These are phyloP conservation scores for Synergus laeviventris DNA, from an alignment of 2,888 invertebrate genomes.

Conservation along the genomic window DNA sequence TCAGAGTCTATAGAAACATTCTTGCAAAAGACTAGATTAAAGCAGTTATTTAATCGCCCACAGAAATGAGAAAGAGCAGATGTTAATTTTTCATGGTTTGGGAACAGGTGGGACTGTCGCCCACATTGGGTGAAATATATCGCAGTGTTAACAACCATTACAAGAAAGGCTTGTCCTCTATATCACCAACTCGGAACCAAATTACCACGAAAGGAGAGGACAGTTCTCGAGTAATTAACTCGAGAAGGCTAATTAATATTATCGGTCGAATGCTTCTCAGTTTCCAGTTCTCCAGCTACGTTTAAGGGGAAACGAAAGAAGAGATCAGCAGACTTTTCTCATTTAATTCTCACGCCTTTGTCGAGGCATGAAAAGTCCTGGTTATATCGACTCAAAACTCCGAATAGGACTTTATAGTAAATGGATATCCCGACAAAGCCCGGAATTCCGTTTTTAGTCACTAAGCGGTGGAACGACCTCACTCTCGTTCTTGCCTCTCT, in stretches of 20 bases:
- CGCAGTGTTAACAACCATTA: neutral
- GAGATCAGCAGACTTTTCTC: neutral
- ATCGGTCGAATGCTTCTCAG: neutral
- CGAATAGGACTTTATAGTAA: neutral
- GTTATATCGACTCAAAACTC: neutral
- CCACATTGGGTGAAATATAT: neutral
- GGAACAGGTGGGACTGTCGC: neutral
- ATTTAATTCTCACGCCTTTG: neutral
- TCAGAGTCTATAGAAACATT: too few species aligned
- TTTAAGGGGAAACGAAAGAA: neutral
- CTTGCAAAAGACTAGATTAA: neutral
- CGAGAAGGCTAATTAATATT: neutral
- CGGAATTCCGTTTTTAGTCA: constrained; percentile 21
- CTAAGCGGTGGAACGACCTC: constrained; percentile 23
- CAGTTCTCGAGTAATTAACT: constrained; percentile 5
- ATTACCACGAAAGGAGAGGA: neutral
- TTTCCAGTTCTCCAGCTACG: neutral
- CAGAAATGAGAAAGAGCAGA: neutral
- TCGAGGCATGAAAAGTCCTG: neutral
- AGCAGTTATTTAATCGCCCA: neutral
- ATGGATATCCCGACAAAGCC: constrained; percentile 16
- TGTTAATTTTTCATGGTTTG: neutral
- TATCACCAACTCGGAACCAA: neutral
- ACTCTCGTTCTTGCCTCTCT: constrained; percentile 3
- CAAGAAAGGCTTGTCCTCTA: neutral